Base-by-base conservation (phyloP, 2,113 vertebrate species). In the Sylvietta virens region DNA sequence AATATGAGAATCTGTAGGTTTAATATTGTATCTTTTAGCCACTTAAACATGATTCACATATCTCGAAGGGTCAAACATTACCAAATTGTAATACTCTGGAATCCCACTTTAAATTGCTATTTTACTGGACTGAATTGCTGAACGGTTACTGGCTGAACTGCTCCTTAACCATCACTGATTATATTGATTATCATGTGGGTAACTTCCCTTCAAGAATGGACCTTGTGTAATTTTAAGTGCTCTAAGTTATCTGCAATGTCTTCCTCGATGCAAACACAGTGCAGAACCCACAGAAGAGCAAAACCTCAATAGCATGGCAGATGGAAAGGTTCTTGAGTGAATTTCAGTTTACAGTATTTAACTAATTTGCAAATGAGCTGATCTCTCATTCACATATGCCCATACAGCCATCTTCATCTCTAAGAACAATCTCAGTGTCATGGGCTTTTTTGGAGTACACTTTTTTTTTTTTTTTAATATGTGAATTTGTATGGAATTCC, bases 151-250 rank as follows among this genome's bases (percentile, higher is more conserved):
- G 47, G 2, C 9, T 70, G n/a, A 80, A 70, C 22, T 81, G 16
- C 44, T 86, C 8, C 44, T 54, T 58, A 72, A 37, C 19, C 33
- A 56, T 33, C 45, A 28, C 17, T 28, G 27, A 53, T n/a, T 71
- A 6, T 54, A 22, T 4, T 53, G 24, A 77, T 48, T 31, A 77
- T 24, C 11, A 33, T 0, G 0, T 20, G 3, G 10, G 16, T 54
- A 35, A 39, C 20, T 60, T 82, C 24, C 14, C 10, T 67, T 45
- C 11, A 22, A 21, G 19, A 51, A 56, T 42, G 17, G 14, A 64
- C 6, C 3, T 44, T 56, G 16, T 86, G 42, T 44, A 16, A 69
- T 51, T 88, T 86, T 65, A 39, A 48, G 18, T 64, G 6, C 16
- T 64, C 6, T 58, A 19, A 30, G 5, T 39, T 60, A 17, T 12